Conservation (phyloP, 2,797 vertebrate species). For the Benthosema pterotum region DNA sequence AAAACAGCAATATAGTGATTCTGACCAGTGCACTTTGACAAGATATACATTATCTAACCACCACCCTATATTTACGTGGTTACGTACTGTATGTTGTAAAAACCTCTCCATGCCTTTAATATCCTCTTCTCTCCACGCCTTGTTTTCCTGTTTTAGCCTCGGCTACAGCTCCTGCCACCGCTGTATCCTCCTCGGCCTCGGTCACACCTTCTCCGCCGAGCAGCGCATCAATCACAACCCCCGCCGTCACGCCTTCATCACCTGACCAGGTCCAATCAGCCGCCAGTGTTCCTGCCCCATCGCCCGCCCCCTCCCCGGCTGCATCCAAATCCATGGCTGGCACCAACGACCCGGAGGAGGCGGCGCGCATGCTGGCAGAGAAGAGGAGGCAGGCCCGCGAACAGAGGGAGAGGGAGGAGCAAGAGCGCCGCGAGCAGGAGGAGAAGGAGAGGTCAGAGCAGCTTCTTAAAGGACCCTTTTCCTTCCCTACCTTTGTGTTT, state of each 20-base stretch:
- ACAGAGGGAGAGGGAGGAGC: conserved; percentile 91
- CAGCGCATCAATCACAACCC: conserved; percentile 33
- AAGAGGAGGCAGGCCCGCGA: conserved; percentile 91
- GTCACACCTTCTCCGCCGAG: conserved; percentile 34
- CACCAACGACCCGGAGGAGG: conserved; percentile 91
- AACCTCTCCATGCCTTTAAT: background rate
- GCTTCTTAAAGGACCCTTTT: background rate
- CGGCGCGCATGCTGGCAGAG: conserved; percentile 89
- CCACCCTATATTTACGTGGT: no score
- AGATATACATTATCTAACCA: background rate
- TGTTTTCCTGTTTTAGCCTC: conserved; percentile 50
- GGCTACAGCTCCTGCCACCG: conserved; percentile 58
- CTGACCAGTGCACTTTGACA: no score
- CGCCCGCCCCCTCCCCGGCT: conserved; percentile 73
- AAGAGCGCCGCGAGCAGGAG: conserved; percentile 87
- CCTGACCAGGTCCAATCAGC: conserved; percentile 44
- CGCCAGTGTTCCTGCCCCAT: conserved; percentile 27
- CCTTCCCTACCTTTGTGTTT: no score
- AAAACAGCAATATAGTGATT: no score
- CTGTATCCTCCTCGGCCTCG: conserved; percentile 42
- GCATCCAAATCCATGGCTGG: conserved; percentile 88
- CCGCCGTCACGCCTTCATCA: conserved; percentile 31
- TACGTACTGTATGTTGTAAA: no score
- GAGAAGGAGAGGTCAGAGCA: conserved; percentile 86
- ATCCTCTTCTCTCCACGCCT: background rate